Conservation (phyloP, 2,113 vertebrate species). For the Gopherus flavomarginatus region DNA sequence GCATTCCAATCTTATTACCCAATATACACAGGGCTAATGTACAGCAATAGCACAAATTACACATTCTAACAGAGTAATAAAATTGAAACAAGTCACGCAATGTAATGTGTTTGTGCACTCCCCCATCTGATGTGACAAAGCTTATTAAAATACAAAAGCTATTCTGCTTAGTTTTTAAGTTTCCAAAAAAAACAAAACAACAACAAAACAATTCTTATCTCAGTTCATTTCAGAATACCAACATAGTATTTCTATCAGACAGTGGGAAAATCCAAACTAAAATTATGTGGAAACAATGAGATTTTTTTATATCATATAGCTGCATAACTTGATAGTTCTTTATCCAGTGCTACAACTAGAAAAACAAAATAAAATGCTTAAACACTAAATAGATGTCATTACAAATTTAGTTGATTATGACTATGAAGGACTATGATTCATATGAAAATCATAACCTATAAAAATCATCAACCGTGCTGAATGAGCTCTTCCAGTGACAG, state of each 20-base stretch:
- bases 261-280: constrained; percentile 6
- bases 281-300: neutral
- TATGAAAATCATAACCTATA: constrained; percentile 80
- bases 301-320: neutral
- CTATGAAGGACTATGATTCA: constrained; percentile 77
- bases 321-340: neutral
- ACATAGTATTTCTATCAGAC: neutral
- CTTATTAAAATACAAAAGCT: constrained; percentile 47
- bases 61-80: constrained; percentile 88
- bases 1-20: constrained; percentile 93
- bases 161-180: neutral
- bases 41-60: constrained; percentile 88
- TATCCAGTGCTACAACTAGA: neutral
- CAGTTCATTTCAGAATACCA: neutral
- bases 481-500: constrained; percentile 76
- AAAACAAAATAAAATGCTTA: constrained; percentile 52
- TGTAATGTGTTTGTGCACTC: constrained; percentile 55
- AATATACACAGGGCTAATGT: constrained; percentile 88
- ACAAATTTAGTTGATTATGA: constrained; percentile 73
- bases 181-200: neutral
- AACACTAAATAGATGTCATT: constrained; percentile 62
- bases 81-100: constrained; percentile 88
- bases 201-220: neutral
- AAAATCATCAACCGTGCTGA: constrained; percentile 78
- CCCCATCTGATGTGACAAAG: constrained; percentile 46